A percentile compares a stretch with the other conserved stretches of the same genome.
Conservation (phyloP, 2,113 vertebrate genomes). For the Xenopus tropicalis region UCB_Xtro_10.0 CM004448.2:99610001-99610500, state of each 20-base stretch:
- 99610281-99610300: slow-evolving; percentile 71
- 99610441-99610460: slow-evolving; percentile 72
- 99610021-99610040: slow-evolving; percentile 40
- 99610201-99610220: slow-evolving; percentile 5
- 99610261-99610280: slow-evolving; percentile 62
- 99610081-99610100: slow-evolving; percentile 15
- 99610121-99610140: slow-evolving; percentile 19
- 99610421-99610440: slow-evolving; percentile 64
- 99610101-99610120: slow-evolving; percentile 15
- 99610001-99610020: slow-evolving; percentile 46
- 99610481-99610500: slow-evolving; percentile 58
- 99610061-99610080: slow-evolving; percentile 38
- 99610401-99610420: slow-evolving; percentile 65
- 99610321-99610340: slow-evolving; percentile 86
- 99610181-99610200: slow-evolving; percentile 1
- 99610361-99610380: slow-evolving; percentile 95
- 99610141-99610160: slow-evolving; percentile 4
- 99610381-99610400: slow-evolving; percentile 73
- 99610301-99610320: slow-evolving; percentile 90
- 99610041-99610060: slow-evolving; percentile 33
- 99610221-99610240: background rate
- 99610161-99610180: slow-evolving; percentile 12
- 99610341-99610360: slow-evolving; percentile 92
- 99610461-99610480: slow-evolving; percentile 71
- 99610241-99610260: slow-evolving; percentile 38